A percentile compares a stretch with the other conserved stretches of the same genome.
Evolutionary conservation across 2,113 vertebrate genomes (phyloP).

Genomic region (Sinocyclocheilus anshuiensis): DNA sequence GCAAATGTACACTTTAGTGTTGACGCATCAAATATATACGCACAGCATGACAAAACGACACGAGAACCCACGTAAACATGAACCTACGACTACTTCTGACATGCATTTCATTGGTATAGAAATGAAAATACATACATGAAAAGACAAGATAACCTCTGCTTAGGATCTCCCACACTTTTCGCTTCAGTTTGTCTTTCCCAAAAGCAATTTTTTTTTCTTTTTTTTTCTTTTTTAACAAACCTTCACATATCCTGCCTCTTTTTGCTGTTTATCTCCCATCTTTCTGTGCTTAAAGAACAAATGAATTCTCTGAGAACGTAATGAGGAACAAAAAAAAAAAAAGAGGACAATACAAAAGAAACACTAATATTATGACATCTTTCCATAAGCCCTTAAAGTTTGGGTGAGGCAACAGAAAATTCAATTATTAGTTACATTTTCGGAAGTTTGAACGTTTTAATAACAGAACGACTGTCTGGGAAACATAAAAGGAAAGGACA

Average conservation of each 20-base stretch:
- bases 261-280: neutral
- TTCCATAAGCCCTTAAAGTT: constrained; percentile 55
- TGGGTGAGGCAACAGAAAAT: constrained; percentile 23
- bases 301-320: neutral
- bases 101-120: constrained; percentile 62
- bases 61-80: constrained; percentile 63
- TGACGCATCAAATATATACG: constrained; percentile 46
- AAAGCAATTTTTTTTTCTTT: neutral
- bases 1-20: constrained; percentile 59
- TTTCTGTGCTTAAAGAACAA: neutral
- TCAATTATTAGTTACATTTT: neutral
- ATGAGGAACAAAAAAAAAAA: neutral
- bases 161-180: neutral
- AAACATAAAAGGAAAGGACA: constrained; percentile 15
- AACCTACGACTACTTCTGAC: constrained; percentile 58
- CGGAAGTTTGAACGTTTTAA: neutral
- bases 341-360: neutral
- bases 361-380: constrained; percentile 48
- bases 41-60: constrained; percentile 57
- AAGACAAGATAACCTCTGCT: constrained; percentile 16
- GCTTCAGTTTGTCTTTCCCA: neutral
- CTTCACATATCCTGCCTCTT: neutral
- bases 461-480: neutral
- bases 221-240: neutral
- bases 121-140: constrained; percentile 29